Conservation (phyloP, 2,113 vertebrate species). For the Neodontobutis hainanensis region DNA sequence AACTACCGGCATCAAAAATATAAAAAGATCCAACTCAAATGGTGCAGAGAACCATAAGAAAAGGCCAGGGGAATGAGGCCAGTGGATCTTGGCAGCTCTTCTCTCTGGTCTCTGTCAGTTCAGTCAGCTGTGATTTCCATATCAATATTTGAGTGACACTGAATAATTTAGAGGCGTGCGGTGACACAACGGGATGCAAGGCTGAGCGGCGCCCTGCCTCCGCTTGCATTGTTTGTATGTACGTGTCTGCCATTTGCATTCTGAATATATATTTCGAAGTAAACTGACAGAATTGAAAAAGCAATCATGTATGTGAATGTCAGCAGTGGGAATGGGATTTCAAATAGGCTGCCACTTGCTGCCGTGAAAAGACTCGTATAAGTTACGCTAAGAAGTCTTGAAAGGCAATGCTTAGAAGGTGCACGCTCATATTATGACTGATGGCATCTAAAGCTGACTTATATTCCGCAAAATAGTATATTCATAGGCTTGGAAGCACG, state of each 20-base stretch:
- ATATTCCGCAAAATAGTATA: slow-evolving; percentile 7
- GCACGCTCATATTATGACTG: slow-evolving; percentile 16
- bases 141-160: slow-evolving; percentile 85
- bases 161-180: slow-evolving; percentile 80
- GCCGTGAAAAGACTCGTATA: slow-evolving; percentile 12
- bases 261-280: slow-evolving; percentile 59
- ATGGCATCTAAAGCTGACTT: slow-evolving; percentile 12
- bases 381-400: slow-evolving; percentile 23
- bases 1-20: slow-evolving; percentile 53
- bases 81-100: slow-evolving; percentile 46
- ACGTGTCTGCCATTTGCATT: slow-evolving; percentile 40
- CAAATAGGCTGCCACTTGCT: slow-evolving; percentile 38
- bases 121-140: slow-evolving; percentile 83
- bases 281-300: slow-evolving; percentile 61
- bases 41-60: slow-evolving; percentile 48
- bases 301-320: slow-evolving; percentile 55
- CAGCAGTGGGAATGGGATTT: slow-evolving; percentile 37
- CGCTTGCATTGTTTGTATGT: slow-evolving; percentile 57
- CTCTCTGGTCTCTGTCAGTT: slow-evolving; percentile 68
- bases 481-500: slow-evolving; percentile 13
- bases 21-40: slow-evolving; percentile 56
- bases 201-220: slow-evolving; percentile 72
- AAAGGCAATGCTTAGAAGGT: slow-evolving; percentile 19
- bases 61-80: slow-evolving; percentile 45
- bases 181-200: slow-evolving; percentile 78